These are phyloP conservation scores for Ephydatia muelleri DNA, from an alignment of 37 sponge, comb jelly and placozoan genomes.

Conservation along the genomic window DNA sequence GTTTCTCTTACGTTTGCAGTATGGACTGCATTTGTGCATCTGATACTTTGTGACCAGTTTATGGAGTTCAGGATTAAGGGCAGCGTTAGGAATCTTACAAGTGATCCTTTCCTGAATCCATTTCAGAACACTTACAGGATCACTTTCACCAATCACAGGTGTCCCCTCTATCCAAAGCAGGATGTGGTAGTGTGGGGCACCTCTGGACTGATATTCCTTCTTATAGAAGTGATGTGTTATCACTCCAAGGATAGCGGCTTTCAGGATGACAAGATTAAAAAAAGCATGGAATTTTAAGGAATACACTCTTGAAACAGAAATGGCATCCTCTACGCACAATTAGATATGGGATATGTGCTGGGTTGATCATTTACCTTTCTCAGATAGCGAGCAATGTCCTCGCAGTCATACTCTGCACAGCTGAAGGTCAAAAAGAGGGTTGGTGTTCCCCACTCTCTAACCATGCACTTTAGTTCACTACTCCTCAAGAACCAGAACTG, in stretches of 20 bases:
- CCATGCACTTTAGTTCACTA: slow-evolving; percentile 37
- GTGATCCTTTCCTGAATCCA: slow-evolving; percentile 2
- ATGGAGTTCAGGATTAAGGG: slow-evolving; percentile 19
- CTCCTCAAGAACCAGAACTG: slow-evolving; percentile 21
- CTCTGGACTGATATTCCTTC: slow-evolving; percentile 38
- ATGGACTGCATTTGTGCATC: slow-evolving; percentile 40
- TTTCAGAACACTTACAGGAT: neutral
- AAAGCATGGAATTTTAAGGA: slow-evolving; percentile 16
- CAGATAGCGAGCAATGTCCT: neutral
- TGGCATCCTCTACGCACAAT: slow-evolving; percentile 33
- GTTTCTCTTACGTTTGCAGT: slow-evolving; percentile 16
- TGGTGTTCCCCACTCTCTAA: slow-evolving; percentile 42
- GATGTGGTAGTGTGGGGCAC: slow-evolving; percentile 39
- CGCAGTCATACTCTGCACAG: slow-evolving; percentile 44
- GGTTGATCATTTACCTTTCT: slow-evolving; percentile 18
- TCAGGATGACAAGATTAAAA: slow-evolving; percentile 17
- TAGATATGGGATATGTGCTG: slow-evolving; percentile 9
- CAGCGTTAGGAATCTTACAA: slow-evolving; percentile 19
- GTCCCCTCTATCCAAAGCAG: slow-evolving; percentile 27
- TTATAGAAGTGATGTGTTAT: too few relatives aligned
- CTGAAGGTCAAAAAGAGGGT: slow-evolving; percentile 48
- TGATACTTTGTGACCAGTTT: slow-evolving; percentile 27
- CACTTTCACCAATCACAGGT: slow-evolving; percentile 17
- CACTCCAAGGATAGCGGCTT: slow-evolving; percentile 6
- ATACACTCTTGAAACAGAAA: slow-evolving; percentile 27